Evolutionary conservation across 2,797 vertebrate species (phyloP), one percentile per base, ranked within the genome.

Genomic region (Perodicticus potto): DNA sequence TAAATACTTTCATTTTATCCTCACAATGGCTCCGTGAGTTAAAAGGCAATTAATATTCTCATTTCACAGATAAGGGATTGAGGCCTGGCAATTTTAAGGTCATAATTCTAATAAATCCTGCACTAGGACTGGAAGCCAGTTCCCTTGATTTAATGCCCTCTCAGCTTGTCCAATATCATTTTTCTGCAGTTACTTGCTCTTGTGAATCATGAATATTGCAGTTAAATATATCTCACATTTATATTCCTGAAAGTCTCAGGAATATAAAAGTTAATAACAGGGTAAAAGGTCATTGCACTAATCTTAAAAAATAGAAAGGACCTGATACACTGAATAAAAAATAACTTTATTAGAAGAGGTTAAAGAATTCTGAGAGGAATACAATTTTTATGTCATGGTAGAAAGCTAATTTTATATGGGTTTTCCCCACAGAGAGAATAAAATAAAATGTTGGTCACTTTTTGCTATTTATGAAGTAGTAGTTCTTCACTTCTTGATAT

Each of bases 391-490:
- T 90, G 63, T 86, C 49, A 70, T 80, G 3, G 13, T 70, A 69
- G 37, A 90, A 85, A 93, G 76, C 12, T 87, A 88, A 88, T 93
- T 92, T 94, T 88, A 72, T 65, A 43, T 55, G 29, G 29, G 40
- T 17, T 92, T 93, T 94, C 57, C 55, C 67, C 73, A 65, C 34
- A 77, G 84, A 95, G 19, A 73, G 61, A 94, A 97, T 92, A 90
- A 90, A 97, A 94, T 84, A 95, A 92, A 88, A 90, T 65, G 22
- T 95, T 94, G 61, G 65, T 86, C 67, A 93, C 53, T 95, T 92
- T 88, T 89, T 93, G 32, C 4, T 86, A 88, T 95, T 96, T 90
- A 88, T 92, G 69, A 93, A 96, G 12, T 92, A 94, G 55, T 72
- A 65, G 17, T 70, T 93, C 72, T 86, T 96, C 7, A 81, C 32